Evolutionary conservation across 1,140 invertebrate species (phyloP).

Genomic region (Araneus ventricosus): DNA sequence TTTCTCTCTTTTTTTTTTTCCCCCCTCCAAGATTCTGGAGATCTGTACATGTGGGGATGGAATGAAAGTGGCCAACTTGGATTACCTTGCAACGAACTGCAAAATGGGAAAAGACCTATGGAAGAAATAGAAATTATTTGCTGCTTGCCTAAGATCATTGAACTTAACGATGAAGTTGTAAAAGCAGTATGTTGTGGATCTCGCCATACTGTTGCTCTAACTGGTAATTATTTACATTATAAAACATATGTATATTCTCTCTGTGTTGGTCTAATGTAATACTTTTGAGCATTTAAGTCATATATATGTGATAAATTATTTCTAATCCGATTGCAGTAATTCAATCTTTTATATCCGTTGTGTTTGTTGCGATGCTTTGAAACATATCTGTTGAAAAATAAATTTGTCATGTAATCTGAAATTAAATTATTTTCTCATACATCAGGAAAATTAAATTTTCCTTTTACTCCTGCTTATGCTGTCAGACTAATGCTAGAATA

Average conservation of each 20-base stretch:
- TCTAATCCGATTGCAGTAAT: too few relatives aligned
- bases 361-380: too few relatives aligned
- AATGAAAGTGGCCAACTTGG: slow-evolving; percentile 91
- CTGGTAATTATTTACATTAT: slow-evolving; percentile 46
- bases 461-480: too few relatives aligned
- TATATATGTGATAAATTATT: too few relatives aligned
- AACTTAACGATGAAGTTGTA: slow-evolving; percentile 66
- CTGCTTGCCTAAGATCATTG: slow-evolving; percentile 72
- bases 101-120: background rate
- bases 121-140: slow-evolving; percentile 64
- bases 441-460: background rate
- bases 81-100: slow-evolving; percentile 78
- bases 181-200: slow-evolving; percentile 75
- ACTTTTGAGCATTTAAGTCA: too few relatives aligned
- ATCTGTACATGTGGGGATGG: slow-evolving; percentile 91
- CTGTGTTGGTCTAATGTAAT: too few relatives aligned
- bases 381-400: too few relatives aligned
- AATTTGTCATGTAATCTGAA: too few relatives aligned
- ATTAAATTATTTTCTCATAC: too few relatives aligned
- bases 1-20: background rate
- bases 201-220: slow-evolving; percentile 76
- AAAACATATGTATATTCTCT: background rate
- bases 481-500: too few relatives aligned
- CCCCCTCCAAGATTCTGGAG: slow-evolving; percentile 79
- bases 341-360: too few relatives aligned